Evolutionary conservation across 2,888 invertebrate species (phyloP).

Genomic region (Plagodis pulveraria): DNA sequence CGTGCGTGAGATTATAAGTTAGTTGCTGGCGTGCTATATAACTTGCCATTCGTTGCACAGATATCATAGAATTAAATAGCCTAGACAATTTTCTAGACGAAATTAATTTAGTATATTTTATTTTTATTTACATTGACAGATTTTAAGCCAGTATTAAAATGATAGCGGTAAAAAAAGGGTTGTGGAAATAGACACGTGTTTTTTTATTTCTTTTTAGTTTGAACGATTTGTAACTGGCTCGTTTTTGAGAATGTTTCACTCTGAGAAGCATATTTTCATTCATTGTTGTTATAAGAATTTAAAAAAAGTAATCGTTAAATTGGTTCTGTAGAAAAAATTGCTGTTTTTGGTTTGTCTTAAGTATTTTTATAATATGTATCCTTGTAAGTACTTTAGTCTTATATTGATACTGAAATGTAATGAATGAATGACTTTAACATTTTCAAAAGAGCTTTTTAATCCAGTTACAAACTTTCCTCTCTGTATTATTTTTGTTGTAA

Average conservation of each 20-base stretch:
- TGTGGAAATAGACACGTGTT: conserved; percentile 77
- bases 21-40: conserved; percentile 14
- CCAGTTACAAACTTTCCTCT: conserved; percentile 30
- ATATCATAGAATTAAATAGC: conserved; percentile 16
- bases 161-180: conserved; percentile 60
- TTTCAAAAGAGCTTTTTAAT: conserved; percentile 53
- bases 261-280: background rate
- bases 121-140: conserved; percentile 29
- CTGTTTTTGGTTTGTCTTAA: background rate
- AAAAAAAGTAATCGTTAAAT: too few relatives aligned
- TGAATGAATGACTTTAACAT: conserved; percentile 35
- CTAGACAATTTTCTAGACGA: conserved; percentile 20
- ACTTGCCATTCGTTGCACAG: conserved; percentile 17
- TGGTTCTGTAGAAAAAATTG: background rate
- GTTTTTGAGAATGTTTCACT: conserved; percentile 32
- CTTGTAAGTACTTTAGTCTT: too few relatives aligned
- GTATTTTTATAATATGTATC: background rate
- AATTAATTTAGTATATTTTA: conserved; percentile 19
- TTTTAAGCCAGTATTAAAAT: conserved; percentile 26
- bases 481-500: conserved; percentile 31
- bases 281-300: too few relatives aligned
- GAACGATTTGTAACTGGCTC: conserved; percentile 23
- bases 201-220: conserved; percentile 23
- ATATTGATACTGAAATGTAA: too few relatives aligned
- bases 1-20: background rate